Conservation (phyloP, 2,888 invertebrate species). For the Trilocha varians region DNA sequence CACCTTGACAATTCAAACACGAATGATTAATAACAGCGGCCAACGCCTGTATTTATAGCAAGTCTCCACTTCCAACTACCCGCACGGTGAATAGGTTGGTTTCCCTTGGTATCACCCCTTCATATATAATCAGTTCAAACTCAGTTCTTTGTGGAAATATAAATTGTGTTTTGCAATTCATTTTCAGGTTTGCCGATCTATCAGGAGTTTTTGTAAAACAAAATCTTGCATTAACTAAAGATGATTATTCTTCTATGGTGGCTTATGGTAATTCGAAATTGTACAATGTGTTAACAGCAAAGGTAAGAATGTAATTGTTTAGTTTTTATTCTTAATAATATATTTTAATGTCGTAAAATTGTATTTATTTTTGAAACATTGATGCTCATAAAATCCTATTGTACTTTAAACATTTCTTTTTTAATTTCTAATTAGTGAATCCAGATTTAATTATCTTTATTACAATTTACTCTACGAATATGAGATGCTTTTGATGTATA, state of each 20-base stretch:
- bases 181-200: conserved; percentile 56
- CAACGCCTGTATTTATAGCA: no score
- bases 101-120: no score
- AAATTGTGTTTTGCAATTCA: no score
- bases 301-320: conserved; percentile 78
- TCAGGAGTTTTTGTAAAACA: conserved; percentile 69
- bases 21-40: no score
- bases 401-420: no score
- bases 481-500: no score
- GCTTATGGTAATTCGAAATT: conserved; percentile 94
- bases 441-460: neutral
- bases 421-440: neutral
- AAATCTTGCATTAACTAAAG: conserved; percentile 79
- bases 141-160: conserved; percentile 1
- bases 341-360: neutral
- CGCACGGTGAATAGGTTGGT: no score
- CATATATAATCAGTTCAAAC: no score
- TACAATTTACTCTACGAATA: neutral
- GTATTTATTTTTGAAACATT: no score
- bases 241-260: conserved; percentile 84
- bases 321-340: conserved; percentile 11
- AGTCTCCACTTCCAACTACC: no score
- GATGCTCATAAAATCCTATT: no score
- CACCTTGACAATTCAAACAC: no score
- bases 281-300: conserved; percentile 87